Evolutionary conservation across 2,888 invertebrate genomes (phyloP), one percentile per base, ranked within the genome.

Genomic region (Folsomia candida): DNA sequence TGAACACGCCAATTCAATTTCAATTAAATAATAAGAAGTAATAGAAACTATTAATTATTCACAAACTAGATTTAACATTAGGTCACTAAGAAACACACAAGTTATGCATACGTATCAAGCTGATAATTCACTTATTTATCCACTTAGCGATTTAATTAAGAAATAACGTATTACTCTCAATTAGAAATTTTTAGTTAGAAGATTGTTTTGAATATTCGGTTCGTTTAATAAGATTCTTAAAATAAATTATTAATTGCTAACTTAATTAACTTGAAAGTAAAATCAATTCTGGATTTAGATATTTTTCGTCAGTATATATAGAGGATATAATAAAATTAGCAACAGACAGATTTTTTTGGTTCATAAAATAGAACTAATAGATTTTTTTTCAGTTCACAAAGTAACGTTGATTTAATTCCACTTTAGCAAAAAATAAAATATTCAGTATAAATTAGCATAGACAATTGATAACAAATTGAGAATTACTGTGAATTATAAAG

Each of bases 401-500:
- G n/a, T n/a, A n/a, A n/a, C n/a, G n/a, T n/a, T n/a, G n/a, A n/a
- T n/a, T n/a, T n/a, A n/a, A n/a, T n/a, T n/a, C n/a, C n/a, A n/a
- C n/a, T n/a, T n/a, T n/a, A n/a, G n/a, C n/a, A 22, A 24, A n/a
- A n/a, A n/a, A n/a, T n/a, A 59, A 2, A 64, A 66, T 2, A 67
- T 75, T 6, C 20, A 22, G n/a, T 14, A 2, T 18, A 70, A 75
- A 59, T 20, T 75, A 11, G 66, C 61, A 2, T 37, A 61, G 26
- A 74, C 72, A 51, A 65, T 68, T 22, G 27, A 29, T 1, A 63
- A 68, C 2, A 60, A 62, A 18, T 57, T 26, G 2, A 14, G 75
- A 37, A 37, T 75, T 26, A 29, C 62, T n/a, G 29, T 75, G 1
- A 66, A 69, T 24, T 75, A 69, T 37, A 54, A 29, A 1, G 3